Base-by-base conservation (phyloP, 2,888 invertebrate genomes). In the Alitta virens region DNA sequence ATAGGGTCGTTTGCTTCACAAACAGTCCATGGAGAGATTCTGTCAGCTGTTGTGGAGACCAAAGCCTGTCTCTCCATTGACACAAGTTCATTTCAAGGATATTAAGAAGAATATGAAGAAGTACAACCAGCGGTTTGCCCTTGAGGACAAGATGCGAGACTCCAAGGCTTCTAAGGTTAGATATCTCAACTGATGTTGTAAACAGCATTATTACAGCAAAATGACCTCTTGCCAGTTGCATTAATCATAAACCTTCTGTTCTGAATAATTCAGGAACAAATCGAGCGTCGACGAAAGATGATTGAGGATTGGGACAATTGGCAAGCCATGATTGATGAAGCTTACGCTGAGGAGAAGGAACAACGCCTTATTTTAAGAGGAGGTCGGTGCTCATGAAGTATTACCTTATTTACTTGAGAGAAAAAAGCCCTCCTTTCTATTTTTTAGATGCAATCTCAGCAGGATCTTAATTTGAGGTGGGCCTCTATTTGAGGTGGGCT, bases 101-200 rank as follows among this genome's bases (percentile, higher is more conserved):
- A 92, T 96, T 69, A 94, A 92, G 85, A 98, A 96, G 86, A 96
- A 92, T 83, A 86, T 99, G 79, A 99, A 98, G 87, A 95, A 94
- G 81, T 97, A 94, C 85, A 93, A 94, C 77, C 89, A 92, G 26
- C 90, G 91, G 82, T 99, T 99, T 82, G 97, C 98, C 83, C 90
- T 91, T 77, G 95, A 98, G 84, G 99, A 99, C 84, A 90, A 92
- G 65, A 89, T 94, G 88, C 87, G 94, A 62, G 88, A 91, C 82
- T 92, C 89, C 66, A 92, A 92, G 78, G 96, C 95, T 27, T 94
- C 94, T 70, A 95, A 95, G 87, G 86, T 86, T 76, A 67, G 72
- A 14, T n/a, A n/a, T n/a, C n/a, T n/a, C n/a, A n/a, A n/a, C n/a
- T n/a, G n/a, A n/a, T n/a, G n/a, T n/a, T n/a, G n/a, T n/a, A n/a